A percentile compares a stretch with the other conserved stretches of the same genome.
phyloP scores from a whole-genome alignment of 2,888 invertebrate genomes.

The Drosophila tripunctata region DNA sequence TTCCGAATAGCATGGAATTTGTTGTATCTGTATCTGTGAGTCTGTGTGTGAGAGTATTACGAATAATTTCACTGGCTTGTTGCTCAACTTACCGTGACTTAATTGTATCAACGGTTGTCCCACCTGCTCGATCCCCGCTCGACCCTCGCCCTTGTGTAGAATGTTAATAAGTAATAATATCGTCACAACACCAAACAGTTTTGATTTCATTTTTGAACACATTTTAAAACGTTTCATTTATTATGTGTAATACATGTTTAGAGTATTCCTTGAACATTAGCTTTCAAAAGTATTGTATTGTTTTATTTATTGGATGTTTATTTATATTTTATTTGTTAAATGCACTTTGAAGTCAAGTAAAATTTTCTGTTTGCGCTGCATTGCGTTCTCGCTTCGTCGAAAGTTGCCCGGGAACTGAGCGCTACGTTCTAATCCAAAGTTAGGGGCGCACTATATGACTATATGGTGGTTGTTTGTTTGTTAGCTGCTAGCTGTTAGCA shows the following conservation, averaged over 20 bases:
- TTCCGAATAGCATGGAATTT: constrained; percentile 13
- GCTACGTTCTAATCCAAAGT: constrained; percentile 67
- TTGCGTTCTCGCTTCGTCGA: constrained; percentile 63
- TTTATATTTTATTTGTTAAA: constrained; percentile 5
- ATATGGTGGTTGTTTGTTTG: constrained; percentile 54
- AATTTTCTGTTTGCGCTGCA: constrained; percentile 15
- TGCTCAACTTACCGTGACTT: constrained; percentile 82
- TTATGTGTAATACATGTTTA: not conserved
- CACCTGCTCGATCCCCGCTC: constrained; percentile 47
- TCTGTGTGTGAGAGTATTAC: constrained; percentile 3
- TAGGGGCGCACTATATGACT: constrained; percentile 44
- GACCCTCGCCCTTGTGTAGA: constrained; percentile 41
- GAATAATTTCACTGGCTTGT: constrained; percentile 62
- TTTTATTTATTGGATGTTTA: not conserved
- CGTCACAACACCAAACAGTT: constrained; percentile 34
- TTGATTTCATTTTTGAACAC: constrained; percentile 58
- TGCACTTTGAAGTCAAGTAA: not conserved
- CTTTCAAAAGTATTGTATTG: not conserved
- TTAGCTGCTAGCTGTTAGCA: too few relatives aligned
- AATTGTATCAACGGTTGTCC: constrained; percentile 83
- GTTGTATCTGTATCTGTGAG: constrained; percentile 20
- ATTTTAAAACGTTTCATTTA: constrained; percentile 29
- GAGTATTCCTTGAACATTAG: not conserved
- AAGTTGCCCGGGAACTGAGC: constrained; percentile 77
- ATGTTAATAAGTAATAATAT: constrained; percentile 55